Conservation (phyloP, 1,140 invertebrate genomes). For the Neoseiulus cucumeris region DNA sequence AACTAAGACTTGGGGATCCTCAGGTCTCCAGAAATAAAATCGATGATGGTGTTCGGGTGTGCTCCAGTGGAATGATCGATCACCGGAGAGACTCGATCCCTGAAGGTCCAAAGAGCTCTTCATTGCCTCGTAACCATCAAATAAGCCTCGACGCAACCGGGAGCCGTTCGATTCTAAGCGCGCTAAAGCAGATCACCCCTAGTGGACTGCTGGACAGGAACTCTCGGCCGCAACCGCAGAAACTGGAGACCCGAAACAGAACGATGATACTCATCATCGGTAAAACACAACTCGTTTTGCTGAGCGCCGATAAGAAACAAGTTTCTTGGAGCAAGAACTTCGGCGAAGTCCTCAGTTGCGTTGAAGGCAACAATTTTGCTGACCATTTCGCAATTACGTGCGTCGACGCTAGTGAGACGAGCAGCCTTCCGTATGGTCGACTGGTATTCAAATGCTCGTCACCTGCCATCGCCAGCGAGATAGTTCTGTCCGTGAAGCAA, state of each 20-base stretch:
- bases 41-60: background rate
- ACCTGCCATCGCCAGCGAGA: background rate
- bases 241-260: background rate
- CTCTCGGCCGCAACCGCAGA: background rate
- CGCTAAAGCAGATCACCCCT: background rate
- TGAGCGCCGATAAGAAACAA: conserved; percentile 8
- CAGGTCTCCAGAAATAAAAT: background rate
- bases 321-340: conserved; percentile 1
- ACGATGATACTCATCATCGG: conserved; percentile 8
- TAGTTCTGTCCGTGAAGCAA: background rate
- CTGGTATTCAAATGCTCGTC: conserved; percentile 2
- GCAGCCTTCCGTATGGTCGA: conserved; percentile 4
- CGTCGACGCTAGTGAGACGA: conserved; percentile 7
- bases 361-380: background rate
- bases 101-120: background rate
- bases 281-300: background rate
- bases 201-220: background rate
- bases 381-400: conserved; percentile 7
- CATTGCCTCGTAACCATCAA: background rate
- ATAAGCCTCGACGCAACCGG: background rate
- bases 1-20: background rate
- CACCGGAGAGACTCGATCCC: background rate
- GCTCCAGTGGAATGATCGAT: background rate
- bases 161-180: background rate
- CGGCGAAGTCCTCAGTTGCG: background rate